Conservation (phyloP, 2,888 invertebrate genomes). For the Agriopis leucophaearia region DNA sequence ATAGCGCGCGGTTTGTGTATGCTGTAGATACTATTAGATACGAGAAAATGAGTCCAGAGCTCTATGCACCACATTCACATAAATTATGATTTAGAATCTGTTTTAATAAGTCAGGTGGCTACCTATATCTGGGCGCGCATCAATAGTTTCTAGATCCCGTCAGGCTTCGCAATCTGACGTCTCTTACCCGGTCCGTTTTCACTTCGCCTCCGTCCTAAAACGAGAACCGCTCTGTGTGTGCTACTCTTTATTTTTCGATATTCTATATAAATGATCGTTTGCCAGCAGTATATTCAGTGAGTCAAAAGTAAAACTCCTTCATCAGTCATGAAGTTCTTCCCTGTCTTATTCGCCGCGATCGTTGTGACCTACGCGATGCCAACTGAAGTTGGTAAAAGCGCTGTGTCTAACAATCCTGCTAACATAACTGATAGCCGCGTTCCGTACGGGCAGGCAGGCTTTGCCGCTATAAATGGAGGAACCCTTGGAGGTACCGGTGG, state of each 20-base stretch:
- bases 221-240: background rate
- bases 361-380: slow-evolving; percentile 10
- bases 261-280: background rate
- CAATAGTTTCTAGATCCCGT: no score
- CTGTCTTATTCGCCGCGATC: background rate
- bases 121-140: no score
- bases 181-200: background rate
- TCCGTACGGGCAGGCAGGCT: slow-evolving; percentile 17
- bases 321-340: slow-evolving; percentile 9
- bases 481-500: slow-evolving; percentile 32
- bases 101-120: no score
- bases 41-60: background rate
- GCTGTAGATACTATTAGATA: background rate
- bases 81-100: no score
- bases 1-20: background rate
- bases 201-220: background rate
- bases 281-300: background rate
- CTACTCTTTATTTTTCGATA: slow-evolving; percentile 2
- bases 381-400: background rate
- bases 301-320: background rate
- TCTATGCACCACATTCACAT: background rate
- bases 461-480: slow-evolving; percentile 12
- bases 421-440: slow-evolving; percentile 10
- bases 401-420: background rate
- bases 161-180: background rate